These are phyloP conservation scores for Sisyra terminalis DNA, from an alignment of 2,888 invertebrate species.

Conservation along the genomic window DNA sequence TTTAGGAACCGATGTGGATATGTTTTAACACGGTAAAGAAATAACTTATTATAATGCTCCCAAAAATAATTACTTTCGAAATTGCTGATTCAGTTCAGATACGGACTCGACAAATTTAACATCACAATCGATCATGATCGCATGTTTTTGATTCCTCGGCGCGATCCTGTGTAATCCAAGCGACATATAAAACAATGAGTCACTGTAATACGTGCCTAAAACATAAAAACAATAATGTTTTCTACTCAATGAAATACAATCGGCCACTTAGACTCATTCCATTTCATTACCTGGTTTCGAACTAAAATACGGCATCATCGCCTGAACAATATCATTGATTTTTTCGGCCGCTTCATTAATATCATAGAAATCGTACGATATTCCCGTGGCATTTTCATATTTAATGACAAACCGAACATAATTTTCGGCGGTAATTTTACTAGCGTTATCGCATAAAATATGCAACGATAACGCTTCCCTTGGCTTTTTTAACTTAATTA, in stretches of 20 bases:
- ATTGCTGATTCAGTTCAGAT: constrained; percentile 44
- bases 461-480: constrained; percentile 36
- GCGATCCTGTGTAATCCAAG: constrained; percentile 54
- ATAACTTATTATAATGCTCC: too few relatives aligned
- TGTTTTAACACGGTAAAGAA: too few relatives aligned
- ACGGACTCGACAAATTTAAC: constrained; percentile 55
- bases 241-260: constrained; percentile 6
- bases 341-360: constrained; percentile 38
- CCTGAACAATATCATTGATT: constrained; percentile 42
- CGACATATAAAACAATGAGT: constrained; percentile 63
- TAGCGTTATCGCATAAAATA: constrained; percentile 42
- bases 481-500: constrained; percentile 25
- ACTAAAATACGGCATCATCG: constrained; percentile 54
- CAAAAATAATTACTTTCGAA: constrained; percentile 30
- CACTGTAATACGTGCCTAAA: constrained; percentile 55
- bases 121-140: constrained; percentile 63
- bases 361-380: constrained; percentile 36
- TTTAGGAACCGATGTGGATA: too few relatives aligned
- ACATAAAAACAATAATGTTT: too few relatives aligned
- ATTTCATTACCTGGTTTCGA: constrained; percentile 39
- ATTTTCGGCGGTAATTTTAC: constrained; percentile 33
- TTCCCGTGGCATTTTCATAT: constrained; percentile 25
- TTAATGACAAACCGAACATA: constrained; percentile 26
- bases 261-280: too few relatives aligned
- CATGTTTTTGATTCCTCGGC: constrained; percentile 36